A percentile compares a stretch with the other conserved stretches of the same genome.
These are phyloP conservation scores for Myotis findleyi DNA, from an alignment of 2,797 vertebrate species.

Conservation along the genomic window DNA sequence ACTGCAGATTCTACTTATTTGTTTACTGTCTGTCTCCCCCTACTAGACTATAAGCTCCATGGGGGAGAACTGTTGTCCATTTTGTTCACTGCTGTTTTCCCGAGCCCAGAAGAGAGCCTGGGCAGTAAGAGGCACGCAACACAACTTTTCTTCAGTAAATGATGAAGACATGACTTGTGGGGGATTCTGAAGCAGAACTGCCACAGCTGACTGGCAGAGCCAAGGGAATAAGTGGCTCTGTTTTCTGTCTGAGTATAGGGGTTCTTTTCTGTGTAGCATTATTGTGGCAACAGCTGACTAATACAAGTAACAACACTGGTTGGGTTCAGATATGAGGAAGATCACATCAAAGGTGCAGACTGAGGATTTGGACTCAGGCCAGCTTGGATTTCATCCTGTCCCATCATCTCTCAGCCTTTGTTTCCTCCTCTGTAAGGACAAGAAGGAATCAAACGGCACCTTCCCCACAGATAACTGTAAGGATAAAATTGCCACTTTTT, in stretches of 20 bases:
- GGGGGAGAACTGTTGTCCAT: background rate
- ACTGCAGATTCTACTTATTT: background rate
- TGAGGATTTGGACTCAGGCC: background rate
- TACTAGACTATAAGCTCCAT: background rate
- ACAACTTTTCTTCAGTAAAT: background rate
- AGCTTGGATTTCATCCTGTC: slow-evolving; percentile 10
- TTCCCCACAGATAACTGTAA: background rate
- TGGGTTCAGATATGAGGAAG: background rate
- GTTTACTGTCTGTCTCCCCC: background rate
- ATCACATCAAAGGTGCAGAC: background rate
- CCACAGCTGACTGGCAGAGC: background rate
- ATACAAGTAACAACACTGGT: background rate
- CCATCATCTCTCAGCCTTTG: background rate
- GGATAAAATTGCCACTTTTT: background rate
- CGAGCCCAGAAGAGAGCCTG: background rate
- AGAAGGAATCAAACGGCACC: background rate
- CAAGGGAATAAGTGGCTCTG: background rate
- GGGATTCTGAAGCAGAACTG: background rate
- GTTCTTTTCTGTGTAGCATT: background rate
- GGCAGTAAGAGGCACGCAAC: background rate
- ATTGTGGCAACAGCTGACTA: background rate
- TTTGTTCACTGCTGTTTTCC: background rate
- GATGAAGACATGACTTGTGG: background rate
- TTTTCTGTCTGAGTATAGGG: background rate
- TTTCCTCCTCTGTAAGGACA: background rate